These are phyloP conservation scores for Eremobia ochroleuca DNA, from an alignment of 2,888 invertebrate species.

Conservation along the genomic window DNA sequence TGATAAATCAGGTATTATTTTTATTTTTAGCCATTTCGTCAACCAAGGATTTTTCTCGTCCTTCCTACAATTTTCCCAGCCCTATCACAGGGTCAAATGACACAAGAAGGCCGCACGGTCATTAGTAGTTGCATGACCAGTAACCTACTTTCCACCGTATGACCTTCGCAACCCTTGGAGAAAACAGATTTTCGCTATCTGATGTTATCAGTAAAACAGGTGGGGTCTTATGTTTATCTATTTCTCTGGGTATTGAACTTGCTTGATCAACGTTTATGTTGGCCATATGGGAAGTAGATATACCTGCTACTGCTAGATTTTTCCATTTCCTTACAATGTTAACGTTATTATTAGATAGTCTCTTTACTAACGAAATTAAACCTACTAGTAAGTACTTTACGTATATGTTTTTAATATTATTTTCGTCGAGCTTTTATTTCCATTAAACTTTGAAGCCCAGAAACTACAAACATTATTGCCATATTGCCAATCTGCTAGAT, in stretches of 20 bases:
- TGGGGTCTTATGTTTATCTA: constrained; percentile 45
- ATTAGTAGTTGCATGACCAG: constrained; percentile 39
- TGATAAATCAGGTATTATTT: background rate
- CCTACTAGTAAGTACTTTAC: no score
- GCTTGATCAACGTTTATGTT: background rate
- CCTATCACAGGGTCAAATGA: constrained; percentile 33
- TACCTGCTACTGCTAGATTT: background rate
- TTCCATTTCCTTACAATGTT: background rate
- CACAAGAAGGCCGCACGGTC: constrained; percentile 17
- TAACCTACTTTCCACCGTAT: constrained; percentile 52
- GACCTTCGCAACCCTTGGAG: constrained; percentile 58
- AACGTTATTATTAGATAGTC: background rate
- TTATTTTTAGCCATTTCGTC: background rate
- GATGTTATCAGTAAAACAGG: constrained; percentile 51
- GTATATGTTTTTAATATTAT: background rate
- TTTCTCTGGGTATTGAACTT: constrained; percentile 3
- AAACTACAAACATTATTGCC: background rate
- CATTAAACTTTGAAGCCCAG: background rate
- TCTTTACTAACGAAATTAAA: background rate
- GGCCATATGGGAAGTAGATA: background rate
- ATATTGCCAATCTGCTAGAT: background rate
- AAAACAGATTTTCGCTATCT: constrained; percentile 56
- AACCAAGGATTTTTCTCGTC: background rate
- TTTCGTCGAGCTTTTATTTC: background rate
- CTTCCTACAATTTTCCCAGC: constrained; percentile 2